phyloP scores from a whole-genome alignment of 2,113 vertebrate genomes.

The Greenwoodochromis staneri region DNA sequence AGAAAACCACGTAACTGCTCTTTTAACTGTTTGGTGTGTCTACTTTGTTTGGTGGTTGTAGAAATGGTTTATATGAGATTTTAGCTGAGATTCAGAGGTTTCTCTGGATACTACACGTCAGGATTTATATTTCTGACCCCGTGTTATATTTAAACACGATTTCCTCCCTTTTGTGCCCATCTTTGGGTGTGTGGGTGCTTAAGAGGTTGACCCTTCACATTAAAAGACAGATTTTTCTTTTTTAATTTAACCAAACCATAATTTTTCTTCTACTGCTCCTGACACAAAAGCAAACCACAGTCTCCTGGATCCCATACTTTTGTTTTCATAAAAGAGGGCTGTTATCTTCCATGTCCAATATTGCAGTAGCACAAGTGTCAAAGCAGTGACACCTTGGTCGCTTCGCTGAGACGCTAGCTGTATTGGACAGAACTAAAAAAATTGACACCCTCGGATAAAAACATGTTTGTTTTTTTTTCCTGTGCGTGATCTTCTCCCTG shows the following conservation, averaged over 20 bases:
- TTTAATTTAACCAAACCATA: background rate
- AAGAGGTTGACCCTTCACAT: background rate
- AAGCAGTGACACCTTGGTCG: background rate
- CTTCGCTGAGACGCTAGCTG: background rate
- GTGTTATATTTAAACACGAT: background rate
- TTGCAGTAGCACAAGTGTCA: background rate
- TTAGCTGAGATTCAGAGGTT: background rate
- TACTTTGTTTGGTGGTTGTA: background rate
- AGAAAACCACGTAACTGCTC: background rate
- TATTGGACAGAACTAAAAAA: background rate
- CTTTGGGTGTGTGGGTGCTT: background rate
- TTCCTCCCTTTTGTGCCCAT: background rate
- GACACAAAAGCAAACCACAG: background rate
- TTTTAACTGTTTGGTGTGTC: background rate
- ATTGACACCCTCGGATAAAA: background rate
- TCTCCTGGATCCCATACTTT: background rate
- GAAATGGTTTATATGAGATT: background rate
- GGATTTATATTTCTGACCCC: background rate
- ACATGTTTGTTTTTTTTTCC: fast-evolving
- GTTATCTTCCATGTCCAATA: background rate
- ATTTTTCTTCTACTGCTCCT: background rate
- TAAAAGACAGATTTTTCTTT: background rate
- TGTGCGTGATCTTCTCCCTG: background rate
- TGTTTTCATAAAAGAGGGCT: background rate
- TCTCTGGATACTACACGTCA: background rate